Percentiles rank a stretch among this genome's conserved stretches.
Conservation (phyloP, 1,140 invertebrate species). For the Zaprionus africanus region DNA sequence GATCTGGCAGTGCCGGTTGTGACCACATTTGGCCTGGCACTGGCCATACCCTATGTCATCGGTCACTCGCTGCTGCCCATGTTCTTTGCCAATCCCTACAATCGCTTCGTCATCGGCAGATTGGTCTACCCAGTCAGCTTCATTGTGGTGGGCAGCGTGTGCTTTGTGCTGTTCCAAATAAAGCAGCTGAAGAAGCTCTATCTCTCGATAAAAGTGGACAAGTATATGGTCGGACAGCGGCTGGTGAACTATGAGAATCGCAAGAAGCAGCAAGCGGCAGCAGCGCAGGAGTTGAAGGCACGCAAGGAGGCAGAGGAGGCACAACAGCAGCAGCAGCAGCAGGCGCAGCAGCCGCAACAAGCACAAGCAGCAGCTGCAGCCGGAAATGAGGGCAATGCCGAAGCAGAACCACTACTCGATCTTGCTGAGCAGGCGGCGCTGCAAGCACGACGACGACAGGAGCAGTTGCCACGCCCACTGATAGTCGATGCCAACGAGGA, state of each 20-base stretch:
- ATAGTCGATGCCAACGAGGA: slow-evolving; percentile 52
- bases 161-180: slow-evolving; percentile 90
- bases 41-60: slow-evolving; percentile 95
- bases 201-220: slow-evolving; percentile 99
- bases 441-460: slow-evolving; percentile 47
- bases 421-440: slow-evolving; percentile 52
- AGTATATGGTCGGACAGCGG: slow-evolving; percentile 97
- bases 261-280: slow-evolving; percentile 85
- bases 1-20: slow-evolving; percentile 96
- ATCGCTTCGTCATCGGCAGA: slow-evolving; percentile 92
- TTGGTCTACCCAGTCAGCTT: slow-evolving; percentile 96
- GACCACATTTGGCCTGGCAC: slow-evolving; percentile 92
- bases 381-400: slow-evolving; percentile 13
- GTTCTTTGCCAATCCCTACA: slow-evolving; percentile 89
- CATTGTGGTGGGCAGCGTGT: slow-evolving; percentile 88
- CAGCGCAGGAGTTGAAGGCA: slow-evolving; percentile 78
- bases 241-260: slow-evolving; percentile 97
- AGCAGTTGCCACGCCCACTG: slow-evolving; percentile 35
- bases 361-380: slow-evolving; percentile 19
- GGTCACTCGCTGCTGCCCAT: slow-evolving; percentile 93
- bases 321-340: slow-evolving; percentile 20
- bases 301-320: slow-evolving; percentile 56
- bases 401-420: slow-evolving; percentile 21
- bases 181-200: slow-evolving; percentile 97
- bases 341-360: slow-evolving; percentile 17